These are phyloP conservation scores for Helostoma temminkii DNA, from an alignment of 2,797 vertebrate species.

Conservation along the genomic window DNA sequence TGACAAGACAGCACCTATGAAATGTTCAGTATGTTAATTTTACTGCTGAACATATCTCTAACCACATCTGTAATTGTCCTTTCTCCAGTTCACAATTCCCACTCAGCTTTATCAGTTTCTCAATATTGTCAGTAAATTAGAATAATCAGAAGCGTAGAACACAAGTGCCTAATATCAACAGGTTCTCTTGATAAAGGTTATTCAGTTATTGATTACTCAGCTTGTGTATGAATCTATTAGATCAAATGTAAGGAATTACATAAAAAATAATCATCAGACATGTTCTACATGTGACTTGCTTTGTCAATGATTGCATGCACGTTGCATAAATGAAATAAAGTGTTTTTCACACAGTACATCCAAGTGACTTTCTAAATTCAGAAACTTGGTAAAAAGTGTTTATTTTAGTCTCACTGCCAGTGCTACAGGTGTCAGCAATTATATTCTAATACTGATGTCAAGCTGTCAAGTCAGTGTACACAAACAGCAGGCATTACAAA, in stretches of 20 bases:
- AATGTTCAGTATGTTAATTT: too few species aligned
- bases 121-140: neutral
- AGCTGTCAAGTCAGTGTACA: constrained; percentile 37
- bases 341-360: neutral
- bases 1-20: too few species aligned
- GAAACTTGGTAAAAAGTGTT: constrained; percentile 42
- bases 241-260: neutral
- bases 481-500: constrained; percentile 38
- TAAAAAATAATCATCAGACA: neutral
- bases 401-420: constrained; percentile 47
- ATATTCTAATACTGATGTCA: constrained; percentile 37
- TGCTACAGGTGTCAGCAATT: constrained; percentile 45
- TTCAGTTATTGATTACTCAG: constrained; percentile 1
- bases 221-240: neutral
- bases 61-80: neutral
- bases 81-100: neutral
- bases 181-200: neutral
- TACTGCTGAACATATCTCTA: too few species aligned
- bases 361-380: constrained; percentile 13
- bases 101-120: neutral
- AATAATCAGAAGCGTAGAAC: too few species aligned
- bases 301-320: neutral
- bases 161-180: neutral
- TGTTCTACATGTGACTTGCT: neutral
- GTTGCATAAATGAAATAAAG: neutral